Percentiles rank a stretch among this genome's conserved stretches.
Conservation (phyloP, 2,888 invertebrate species). For the Aporophyla nigra region DNA sequence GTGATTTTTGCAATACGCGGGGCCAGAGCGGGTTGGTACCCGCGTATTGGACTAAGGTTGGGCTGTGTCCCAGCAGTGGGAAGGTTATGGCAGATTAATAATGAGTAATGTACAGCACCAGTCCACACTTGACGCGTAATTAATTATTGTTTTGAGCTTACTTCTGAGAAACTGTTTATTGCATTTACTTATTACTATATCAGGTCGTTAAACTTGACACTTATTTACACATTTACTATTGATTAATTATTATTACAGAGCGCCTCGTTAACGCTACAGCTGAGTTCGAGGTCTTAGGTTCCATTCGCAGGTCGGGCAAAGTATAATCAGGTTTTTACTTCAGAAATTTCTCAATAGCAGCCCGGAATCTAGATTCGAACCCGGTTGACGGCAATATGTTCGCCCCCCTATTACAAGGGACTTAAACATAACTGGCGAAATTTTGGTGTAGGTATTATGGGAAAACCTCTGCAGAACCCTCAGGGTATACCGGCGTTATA, state of each 20-base stretch:
- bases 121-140: constrained; percentile 6
- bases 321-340: neutral
- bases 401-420: neutral
- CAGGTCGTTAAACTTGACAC: constrained; percentile 17
- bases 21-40: no score
- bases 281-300: neutral
- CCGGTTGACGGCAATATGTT: neutral
- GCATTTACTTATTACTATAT: constrained; percentile 8
- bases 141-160: constrained; percentile 22
- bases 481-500: neutral
- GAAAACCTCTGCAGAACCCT: neutral
- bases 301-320: neutral
- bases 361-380: no score
- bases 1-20: no score
- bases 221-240: constrained; percentile 2
- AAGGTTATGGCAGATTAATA: no score
- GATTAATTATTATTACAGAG: neutral
- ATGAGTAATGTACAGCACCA: neutral
- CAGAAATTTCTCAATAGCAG: no score
- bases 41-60: no score
- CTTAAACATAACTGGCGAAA: no score
- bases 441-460: no score
- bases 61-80: no score
- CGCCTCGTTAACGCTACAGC: no score
- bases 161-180: constrained; percentile 34